Evolutionary conservation across 1,140 invertebrate species (phyloP).

Genomic region (Elysia chlorotica): DNA sequence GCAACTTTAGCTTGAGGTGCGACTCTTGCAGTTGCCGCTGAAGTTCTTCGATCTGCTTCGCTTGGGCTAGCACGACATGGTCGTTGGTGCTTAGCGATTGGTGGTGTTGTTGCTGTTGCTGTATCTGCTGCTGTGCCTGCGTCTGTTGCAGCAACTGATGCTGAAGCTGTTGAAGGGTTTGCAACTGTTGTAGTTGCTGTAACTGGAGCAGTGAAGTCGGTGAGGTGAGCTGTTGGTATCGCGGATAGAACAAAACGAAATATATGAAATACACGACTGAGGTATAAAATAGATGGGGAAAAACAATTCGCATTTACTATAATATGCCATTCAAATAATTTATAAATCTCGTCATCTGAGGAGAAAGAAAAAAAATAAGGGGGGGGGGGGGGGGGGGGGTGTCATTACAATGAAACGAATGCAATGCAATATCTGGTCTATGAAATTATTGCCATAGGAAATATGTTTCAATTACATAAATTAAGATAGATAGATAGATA

Average conservation of each 20-base stretch:
- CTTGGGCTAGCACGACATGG: constrained; percentile 29
- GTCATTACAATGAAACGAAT: no score
- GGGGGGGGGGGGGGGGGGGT: neutral
- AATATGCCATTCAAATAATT: no score
- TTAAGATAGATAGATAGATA: no score
- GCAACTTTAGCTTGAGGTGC: constrained; percentile 43
- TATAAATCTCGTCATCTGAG: no score
- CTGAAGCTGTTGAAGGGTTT: constrained; percentile 38
- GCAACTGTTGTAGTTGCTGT: constrained; percentile 52
- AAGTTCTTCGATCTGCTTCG: constrained; percentile 78
- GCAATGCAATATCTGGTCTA: no score
- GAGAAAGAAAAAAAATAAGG: neutral
- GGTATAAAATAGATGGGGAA: no score
- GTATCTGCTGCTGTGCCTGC: constrained; percentile 43
- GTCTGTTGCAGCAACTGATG: constrained; percentile 45
- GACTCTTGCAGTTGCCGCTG: constrained; percentile 74
- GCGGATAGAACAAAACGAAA: no score
- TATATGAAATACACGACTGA: no score
- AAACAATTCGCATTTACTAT: no score
- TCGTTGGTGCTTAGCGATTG: constrained; percentile 67
- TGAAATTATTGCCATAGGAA: no score
- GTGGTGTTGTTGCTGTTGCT: constrained; percentile 73
- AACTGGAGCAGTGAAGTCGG: constrained; percentile 63
- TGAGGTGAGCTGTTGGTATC: constrained; percentile 15
- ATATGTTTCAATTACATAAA: no score